Percentiles rank a stretch among this genome's conserved stretches.
Conservation (phyloP, 2,113 vertebrate species). For the Sylvia atricapilla region DNA sequence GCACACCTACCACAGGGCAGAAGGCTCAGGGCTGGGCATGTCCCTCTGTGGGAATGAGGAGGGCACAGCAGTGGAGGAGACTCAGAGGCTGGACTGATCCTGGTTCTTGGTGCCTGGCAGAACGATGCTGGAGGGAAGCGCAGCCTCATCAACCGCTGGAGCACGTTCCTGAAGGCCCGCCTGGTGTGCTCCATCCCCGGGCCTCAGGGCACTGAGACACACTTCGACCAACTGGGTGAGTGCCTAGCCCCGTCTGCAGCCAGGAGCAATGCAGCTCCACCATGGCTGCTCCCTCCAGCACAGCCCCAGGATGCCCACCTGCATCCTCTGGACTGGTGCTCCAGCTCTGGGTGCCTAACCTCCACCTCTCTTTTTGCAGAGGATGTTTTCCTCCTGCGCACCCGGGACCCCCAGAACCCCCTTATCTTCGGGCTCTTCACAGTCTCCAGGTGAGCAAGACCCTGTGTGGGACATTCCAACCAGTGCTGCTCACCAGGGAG, state of each 20-base stretch:
- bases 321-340: not conserved
- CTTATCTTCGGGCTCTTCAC: conserved; percentile 84
- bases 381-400: conserved; percentile 84
- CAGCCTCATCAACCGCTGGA: conserved; percentile 89
- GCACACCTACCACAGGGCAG: not conserved
- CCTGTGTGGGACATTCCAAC: not conserved
- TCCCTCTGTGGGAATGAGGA: not conserved
- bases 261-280: accelerated
- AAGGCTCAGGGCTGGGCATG: not conserved
- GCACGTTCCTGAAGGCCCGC: conserved; percentile 86
- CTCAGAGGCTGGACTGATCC: not conserved
- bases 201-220: conserved; percentile 76
- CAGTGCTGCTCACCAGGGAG: not conserved
- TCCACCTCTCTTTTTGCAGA: conserved; percentile 61
- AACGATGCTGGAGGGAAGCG: conserved; percentile 83
- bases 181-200: conserved; percentile 83
- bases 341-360: not conserved
- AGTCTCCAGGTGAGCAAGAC: conserved; percentile 77
- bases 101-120: conserved; percentile 55
- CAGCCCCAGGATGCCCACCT: accelerated
- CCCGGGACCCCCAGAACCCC: conserved; percentile 81
- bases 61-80: accelerated
- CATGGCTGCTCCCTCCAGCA: not conserved
- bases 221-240: conserved; percentile 84
- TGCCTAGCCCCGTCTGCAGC: not conserved